A percentile compares a stretch with the other conserved stretches of the same genome.
phyloP scores from a whole-genome alignment of 2,113 vertebrate species.

The Cheirogaleus medius region DNA sequence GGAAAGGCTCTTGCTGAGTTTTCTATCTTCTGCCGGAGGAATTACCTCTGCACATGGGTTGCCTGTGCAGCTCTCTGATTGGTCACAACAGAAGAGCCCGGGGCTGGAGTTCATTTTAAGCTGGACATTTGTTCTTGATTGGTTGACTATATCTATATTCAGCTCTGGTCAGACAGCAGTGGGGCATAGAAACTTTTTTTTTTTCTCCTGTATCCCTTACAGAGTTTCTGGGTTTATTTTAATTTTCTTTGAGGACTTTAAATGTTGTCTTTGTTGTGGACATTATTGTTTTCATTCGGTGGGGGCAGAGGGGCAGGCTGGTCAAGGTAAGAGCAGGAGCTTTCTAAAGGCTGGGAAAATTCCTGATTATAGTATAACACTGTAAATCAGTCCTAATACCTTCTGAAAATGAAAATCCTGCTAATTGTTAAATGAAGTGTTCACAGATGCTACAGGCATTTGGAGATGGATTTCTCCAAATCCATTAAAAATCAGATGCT shows the following conservation, averaged over 20 bases:
- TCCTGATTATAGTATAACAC: neutral
- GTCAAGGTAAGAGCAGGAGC: slow-evolving; percentile 3
- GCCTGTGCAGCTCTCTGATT: neutral
- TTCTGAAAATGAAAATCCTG: slow-evolving; percentile 21
- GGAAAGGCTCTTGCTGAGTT: slow-evolving; percentile 80
- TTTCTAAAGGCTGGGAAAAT: slow-evolving; percentile 3
- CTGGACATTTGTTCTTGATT: neutral
- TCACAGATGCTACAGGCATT: slow-evolving; percentile 55
- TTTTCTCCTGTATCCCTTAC: neutral
- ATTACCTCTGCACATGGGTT: neutral
- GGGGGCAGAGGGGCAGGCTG: neutral
- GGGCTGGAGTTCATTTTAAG: neutral
- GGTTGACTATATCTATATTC: neutral
- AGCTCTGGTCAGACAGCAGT: neutral
- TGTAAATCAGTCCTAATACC: neutral
- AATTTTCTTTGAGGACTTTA: neutral
- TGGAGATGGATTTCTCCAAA: slow-evolving; percentile 52
- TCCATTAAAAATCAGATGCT: slow-evolving; percentile 50
- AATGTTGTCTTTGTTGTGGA: neutral
- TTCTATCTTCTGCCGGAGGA: slow-evolving; percentile 41
- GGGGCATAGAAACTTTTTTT: neutral
- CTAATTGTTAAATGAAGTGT: slow-evolving; percentile 59
- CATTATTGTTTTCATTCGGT: neutral
- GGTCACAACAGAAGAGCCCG: neutral
- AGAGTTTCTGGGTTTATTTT: slow-evolving; percentile 3